phyloP scores from a whole-genome alignment of 2,888 invertebrate species.

The Bellardia pandia region DNA sequence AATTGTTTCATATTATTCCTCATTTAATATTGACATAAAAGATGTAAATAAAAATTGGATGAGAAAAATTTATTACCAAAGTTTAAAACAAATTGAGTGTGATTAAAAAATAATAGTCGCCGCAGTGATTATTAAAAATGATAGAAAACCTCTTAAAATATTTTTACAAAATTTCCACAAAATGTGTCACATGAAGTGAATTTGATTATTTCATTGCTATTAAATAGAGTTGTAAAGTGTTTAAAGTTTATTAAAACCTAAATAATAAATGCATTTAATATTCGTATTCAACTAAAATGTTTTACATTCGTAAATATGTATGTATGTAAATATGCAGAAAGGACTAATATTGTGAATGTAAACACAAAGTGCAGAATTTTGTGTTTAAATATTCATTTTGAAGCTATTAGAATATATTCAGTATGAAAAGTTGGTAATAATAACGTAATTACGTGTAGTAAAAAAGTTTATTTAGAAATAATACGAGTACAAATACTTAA shows the following conservation, averaged over 20 bases:
- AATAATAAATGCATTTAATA: background rate
- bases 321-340: too few relatives aligned
- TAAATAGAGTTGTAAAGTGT: background rate
- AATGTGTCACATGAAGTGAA: background rate
- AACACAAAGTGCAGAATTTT: background rate
- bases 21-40: slow-evolving; percentile 3
- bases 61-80: background rate
- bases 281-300: background rate
- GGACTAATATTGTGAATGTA: background rate
- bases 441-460: background rate
- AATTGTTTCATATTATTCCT: slow-evolving; percentile 4
- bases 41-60: slow-evolving; percentile 18
- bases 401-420: background rate
- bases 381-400: background rate
- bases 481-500: background rate
- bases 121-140: background rate
- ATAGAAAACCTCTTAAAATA: background rate
- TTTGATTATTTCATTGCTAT: background rate
- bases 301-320: background rate
- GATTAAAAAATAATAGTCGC: slow-evolving; percentile 6
- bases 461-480: background rate
- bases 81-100: background rate
- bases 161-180: background rate
- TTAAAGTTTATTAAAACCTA: background rate
- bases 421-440: background rate